Percentiles rank a stretch among this genome's conserved stretches.
Evolutionary conservation across 2,113 vertebrate species (phyloP).

Genomic region (Pardalotus punctatus): DNA sequence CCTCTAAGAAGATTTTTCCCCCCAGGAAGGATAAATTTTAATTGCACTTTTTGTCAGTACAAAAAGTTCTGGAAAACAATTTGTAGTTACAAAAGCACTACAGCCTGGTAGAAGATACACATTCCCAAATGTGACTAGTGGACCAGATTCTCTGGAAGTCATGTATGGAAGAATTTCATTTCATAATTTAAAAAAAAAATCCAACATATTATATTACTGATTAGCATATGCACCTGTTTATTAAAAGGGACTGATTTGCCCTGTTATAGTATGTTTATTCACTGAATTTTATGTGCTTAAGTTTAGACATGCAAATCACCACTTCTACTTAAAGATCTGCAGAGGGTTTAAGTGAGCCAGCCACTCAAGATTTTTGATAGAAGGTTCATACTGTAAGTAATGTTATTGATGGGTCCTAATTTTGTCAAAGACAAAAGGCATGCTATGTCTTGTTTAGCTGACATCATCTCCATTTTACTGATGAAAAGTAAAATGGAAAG

Average conservation of each 20-base stretch:
- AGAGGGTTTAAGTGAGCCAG: neutral
- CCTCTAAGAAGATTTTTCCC: neutral
- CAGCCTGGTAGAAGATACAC: neutral
- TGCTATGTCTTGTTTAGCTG: neutral
- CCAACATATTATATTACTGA: neutral
- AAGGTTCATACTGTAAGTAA: neutral
- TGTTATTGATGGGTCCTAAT: neutral
- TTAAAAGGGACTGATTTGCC: neutral
- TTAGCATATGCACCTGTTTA: neutral
- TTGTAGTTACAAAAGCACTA: neutral
- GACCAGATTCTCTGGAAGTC: neutral
- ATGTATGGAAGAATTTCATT: neutral
- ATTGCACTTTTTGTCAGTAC: neutral
- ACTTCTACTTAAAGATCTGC: neutral
- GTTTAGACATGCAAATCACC: neutral
- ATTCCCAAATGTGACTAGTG: neutral
- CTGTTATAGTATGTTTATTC: neutral
- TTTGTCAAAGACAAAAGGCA: neutral
- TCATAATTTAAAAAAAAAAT: neutral
- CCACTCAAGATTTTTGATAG: neutral
- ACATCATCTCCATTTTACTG: neutral
- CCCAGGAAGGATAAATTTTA: neutral
- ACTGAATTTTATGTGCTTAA: neutral
- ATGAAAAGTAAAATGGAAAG: neutral
- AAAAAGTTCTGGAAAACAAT: neutral